phyloP scores from a whole-genome alignment of 1,140 invertebrate genomes.

The Temnothorax nylanderi region DNA sequence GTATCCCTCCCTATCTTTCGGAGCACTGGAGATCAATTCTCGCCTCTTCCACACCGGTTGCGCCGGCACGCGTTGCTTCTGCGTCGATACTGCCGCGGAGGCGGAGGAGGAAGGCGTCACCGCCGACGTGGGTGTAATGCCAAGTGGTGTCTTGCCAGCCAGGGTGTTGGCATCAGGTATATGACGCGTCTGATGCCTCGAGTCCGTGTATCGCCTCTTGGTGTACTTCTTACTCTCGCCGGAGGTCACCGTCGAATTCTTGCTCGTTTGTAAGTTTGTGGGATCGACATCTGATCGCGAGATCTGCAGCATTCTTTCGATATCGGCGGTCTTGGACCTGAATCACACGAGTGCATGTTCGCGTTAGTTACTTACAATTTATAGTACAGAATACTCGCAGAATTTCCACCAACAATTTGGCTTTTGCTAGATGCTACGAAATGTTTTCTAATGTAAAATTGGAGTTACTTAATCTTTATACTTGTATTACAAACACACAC shows the following conservation, averaged over 20 bases:
- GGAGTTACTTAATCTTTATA: background rate
- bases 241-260: slow-evolving; percentile 70
- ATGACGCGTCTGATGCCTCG: slow-evolving; percentile 87
- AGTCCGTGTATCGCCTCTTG: slow-evolving; percentile 88
- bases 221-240: slow-evolving; percentile 88
- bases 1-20: slow-evolving; percentile 83
- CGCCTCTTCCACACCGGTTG: slow-evolving; percentile 91
- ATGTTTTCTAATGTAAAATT: background rate
- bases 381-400: background rate
- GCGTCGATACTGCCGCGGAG: slow-evolving; percentile 67
- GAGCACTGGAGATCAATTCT: slow-evolving; percentile 92
- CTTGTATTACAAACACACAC: background rate
- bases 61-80: slow-evolving; percentile 79
- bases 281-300: slow-evolving; percentile 70
- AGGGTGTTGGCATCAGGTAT: slow-evolving; percentile 87
- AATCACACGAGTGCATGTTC: slow-evolving; percentile 14
- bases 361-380: background rate
- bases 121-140: slow-evolving; percentile 66
- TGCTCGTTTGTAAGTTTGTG: slow-evolving; percentile 56
- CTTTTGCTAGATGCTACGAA: background rate
- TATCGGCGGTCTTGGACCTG: slow-evolving; percentile 89
- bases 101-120: slow-evolving; percentile 66
- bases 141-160: slow-evolving; percentile 73
- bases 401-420: background rate
- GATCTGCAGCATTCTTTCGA: slow-evolving; percentile 87